Percentiles rank a stretch among this genome's conserved stretches.
Conservation (phyloP, 2,888 invertebrate species). For the Ptychoptera contaminata region DNA sequence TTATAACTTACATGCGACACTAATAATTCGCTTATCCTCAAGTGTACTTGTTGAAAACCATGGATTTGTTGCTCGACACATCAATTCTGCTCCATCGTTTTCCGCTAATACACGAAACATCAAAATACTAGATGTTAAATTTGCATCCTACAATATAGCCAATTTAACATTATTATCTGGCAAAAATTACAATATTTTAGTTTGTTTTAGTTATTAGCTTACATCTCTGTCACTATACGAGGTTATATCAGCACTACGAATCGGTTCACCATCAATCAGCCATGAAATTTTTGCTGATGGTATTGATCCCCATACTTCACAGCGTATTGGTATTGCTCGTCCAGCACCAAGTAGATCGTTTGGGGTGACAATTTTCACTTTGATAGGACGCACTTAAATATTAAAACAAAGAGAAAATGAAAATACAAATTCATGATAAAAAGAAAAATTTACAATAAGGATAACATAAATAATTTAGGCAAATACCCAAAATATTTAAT, state of each 20-base stretch:
- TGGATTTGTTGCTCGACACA: slow-evolving; percentile 74
- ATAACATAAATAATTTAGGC: slow-evolving; percentile 4
- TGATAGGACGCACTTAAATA: slow-evolving; percentile 56
- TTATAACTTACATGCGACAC: slow-evolving; percentile 64
- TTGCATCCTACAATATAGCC: slow-evolving; percentile 20
- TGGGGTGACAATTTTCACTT: slow-evolving; percentile 55
- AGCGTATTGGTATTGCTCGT: slow-evolving; percentile 54
- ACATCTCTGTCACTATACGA: slow-evolving; percentile 35
- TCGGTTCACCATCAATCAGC: slow-evolving; percentile 55
- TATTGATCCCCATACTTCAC: slow-evolving; percentile 68
- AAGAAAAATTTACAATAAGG: slow-evolving; percentile 1
- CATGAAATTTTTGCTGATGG: slow-evolving; percentile 73
- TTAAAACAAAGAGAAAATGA: slow-evolving; percentile 16
- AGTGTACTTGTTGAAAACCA: slow-evolving; percentile 68
- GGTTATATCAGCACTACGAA: slow-evolving; percentile 44
- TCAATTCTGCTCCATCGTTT: slow-evolving; percentile 67
- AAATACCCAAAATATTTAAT: slow-evolving; percentile 1
- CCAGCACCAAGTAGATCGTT: slow-evolving; percentile 58
- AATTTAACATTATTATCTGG: slow-evolving; percentile 1
- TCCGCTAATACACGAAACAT: slow-evolving; percentile 58
- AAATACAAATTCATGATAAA: slow-evolving; percentile 5
- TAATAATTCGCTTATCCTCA: slow-evolving; percentile 60
- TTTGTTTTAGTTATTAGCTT: slow-evolving; percentile 9
- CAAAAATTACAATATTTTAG: too few species aligned
- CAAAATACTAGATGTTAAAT: slow-evolving; percentile 58